Evolutionary conservation across 2,888 invertebrate genomes (phyloP).

Genomic region (Bhutanitis thaidina): DNA sequence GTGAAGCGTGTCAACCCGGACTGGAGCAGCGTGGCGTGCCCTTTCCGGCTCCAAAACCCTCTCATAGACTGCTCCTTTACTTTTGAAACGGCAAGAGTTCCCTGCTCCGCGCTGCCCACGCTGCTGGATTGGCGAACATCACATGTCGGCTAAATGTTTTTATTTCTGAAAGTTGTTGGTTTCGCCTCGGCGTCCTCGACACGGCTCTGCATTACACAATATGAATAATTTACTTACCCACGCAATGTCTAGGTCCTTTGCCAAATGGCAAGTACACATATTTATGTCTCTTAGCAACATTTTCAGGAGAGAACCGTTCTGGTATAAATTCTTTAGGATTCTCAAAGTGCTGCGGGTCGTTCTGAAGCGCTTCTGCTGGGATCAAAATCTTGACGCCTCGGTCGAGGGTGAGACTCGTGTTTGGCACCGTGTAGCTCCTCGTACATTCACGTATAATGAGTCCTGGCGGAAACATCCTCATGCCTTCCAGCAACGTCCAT

Average conservation of each 20-base stretch:
- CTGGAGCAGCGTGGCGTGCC: too few relatives aligned
- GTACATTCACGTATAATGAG: neutral
- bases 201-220: too few relatives aligned
- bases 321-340: slow-evolving; percentile 10
- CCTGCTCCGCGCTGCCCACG: neutral
- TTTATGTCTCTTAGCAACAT: neutral
- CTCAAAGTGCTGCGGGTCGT: slow-evolving; percentile 10
- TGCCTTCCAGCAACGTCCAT: slow-evolving; percentile 41
- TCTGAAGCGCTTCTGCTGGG: slow-evolving; percentile 12
- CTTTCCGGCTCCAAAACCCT: too few relatives aligned
- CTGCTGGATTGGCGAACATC: slow-evolving; percentile 26
- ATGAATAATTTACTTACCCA: slow-evolving; percentile 17
- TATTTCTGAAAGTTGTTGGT: too few relatives aligned
- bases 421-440: slow-evolving; percentile 3
- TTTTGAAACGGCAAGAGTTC: too few relatives aligned
- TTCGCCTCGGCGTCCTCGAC: neutral
- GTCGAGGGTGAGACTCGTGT: slow-evolving; percentile 4
- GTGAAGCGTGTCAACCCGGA: too few relatives aligned
- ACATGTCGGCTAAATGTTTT: neutral
- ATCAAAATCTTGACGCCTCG: slow-evolving; percentile 4
- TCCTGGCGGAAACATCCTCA: slow-evolving; percentile 36
- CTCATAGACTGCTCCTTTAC: too few relatives aligned
- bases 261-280: slow-evolving; percentile 12
- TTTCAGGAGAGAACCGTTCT: slow-evolving; percentile 7
- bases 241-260: slow-evolving; percentile 19